Evolutionary conservation across 2,113 vertebrate genomes (phyloP).

Genomic region (Pan troglodytes): NHGRI_mPanTro3-v2.1_pri NC_072407.2:132731501-132732000

Average conservation of each 20-base stretch:
- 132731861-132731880: background rate
- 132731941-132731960: conserved; percentile 60
- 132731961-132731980: conserved; percentile 55
- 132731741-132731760: background rate
- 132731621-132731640: background rate
- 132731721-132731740: conserved; percentile 31
- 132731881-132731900: background rate
- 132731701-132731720: conserved; percentile 30
- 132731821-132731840: conserved; percentile 10
- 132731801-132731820: conserved; percentile 57
- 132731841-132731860: conserved; percentile 32
- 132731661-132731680: background rate
- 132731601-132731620: background rate
- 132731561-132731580: background rate
- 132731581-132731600: conserved; percentile 12
- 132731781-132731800: conserved; percentile 26
- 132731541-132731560: background rate
- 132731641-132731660: background rate
- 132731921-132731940: background rate
- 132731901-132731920: conserved; percentile 57
- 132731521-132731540: background rate
- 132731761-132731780: conserved; percentile 37
- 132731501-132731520: too few relatives aligned
- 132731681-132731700: background rate
- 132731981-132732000: conserved; percentile 68